Base-by-base conservation (phyloP, 2,113 vertebrate species). In the Oncorhynchus tshawytscha region DNA sequence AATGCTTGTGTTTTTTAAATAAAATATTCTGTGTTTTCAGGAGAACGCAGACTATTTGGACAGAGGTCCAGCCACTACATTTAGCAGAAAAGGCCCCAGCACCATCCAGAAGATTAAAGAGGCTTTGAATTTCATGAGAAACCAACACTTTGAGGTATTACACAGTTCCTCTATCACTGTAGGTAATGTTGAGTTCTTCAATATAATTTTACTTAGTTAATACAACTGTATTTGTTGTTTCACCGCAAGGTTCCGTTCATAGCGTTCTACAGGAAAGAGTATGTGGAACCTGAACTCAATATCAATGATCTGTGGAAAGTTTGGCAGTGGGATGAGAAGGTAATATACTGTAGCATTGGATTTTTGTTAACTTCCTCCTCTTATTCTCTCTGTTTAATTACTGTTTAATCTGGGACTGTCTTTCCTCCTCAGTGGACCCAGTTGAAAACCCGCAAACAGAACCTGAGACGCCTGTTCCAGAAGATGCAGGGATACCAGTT, bases 301-400 rank as follows among this genome's bases (percentile, higher is more conserved):
- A 98, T 99, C 88, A 99, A 97, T 0, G 97, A 99, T 82, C 88
- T 99, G 12, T 99, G 98, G 98, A 96, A 96, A 49, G 97, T 99
- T 67, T 99, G 98, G 98, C 96, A 98, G 75, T 99, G 97, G 98
- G 98, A 99, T 92, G 98, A 99, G 88, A 99, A 99, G 96, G 98
- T 99, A 90, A 91, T n/a, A 8, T 16, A 85, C 1, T 22, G 5
- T 29, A 16, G 16, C 6, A 39, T 9, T 39, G 31, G 4, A 68
- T 68, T 39, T 20, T 68, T 20, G 29, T 39, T 20, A 8, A 20
- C 9, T 8, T 54, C 1, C 9, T 22, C 29, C 29, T 3, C 20
- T 29, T 16, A 25, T 39, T 34, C 0, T 68, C 66, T 6, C 27
- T 68, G 13, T 68, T 8, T 13, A 67, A 67, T 11, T 67, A 3